Conservation (phyloP, 2,888 invertebrate species). For the Meiosimyza platycephala region DNA sequence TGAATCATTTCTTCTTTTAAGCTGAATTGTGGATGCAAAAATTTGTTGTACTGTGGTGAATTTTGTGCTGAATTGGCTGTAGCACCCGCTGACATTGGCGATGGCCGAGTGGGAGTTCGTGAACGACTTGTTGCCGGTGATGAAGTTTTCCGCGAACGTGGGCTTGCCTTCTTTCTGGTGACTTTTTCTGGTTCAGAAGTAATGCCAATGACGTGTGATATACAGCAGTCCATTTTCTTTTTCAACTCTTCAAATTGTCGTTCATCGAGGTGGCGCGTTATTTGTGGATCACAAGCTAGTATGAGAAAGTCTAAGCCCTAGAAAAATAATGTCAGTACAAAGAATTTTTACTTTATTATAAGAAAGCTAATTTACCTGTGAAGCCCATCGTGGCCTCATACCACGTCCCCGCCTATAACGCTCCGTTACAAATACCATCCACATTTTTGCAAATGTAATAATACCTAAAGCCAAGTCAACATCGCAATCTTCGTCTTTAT, state of each 20-base stretch:
- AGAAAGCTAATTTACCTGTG: conserved; percentile 62
- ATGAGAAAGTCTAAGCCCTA: conserved; percentile 88
- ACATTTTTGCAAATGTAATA: conserved; percentile 79
- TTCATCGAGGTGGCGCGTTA: conserved; percentile 81
- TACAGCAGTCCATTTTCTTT: conserved; percentile 83
- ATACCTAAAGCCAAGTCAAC: conserved; percentile 72
- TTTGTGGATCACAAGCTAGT: conserved; percentile 85
- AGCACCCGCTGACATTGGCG: conserved; percentile 67
- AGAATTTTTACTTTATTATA: too few relatives aligned
- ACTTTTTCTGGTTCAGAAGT: conserved; percentile 68
- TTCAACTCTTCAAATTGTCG: conserved; percentile 84
- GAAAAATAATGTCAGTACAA: not conserved
- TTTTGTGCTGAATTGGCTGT: conserved; percentile 53
- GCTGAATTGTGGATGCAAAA: conserved; percentile 65
- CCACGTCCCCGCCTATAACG: conserved; percentile 87
- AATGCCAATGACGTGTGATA: conserved; percentile 86
- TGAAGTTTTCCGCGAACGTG: conserved; percentile 65
- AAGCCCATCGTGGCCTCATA: conserved; percentile 86
- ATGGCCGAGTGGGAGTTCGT: conserved; percentile 66
- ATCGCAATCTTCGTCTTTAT: conserved; percentile 62
- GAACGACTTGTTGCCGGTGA: conserved; percentile 64
- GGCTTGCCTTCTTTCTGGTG: conserved; percentile 65
- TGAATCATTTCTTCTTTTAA: conserved; percentile 63
- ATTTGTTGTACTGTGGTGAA: conserved; percentile 62
- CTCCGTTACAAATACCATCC: conserved; percentile 90